These are phyloP conservation scores for Phataginus tetradactyla DNA, from an alignment of 2,797 vertebrate species.

Conservation along the genomic window DNA sequence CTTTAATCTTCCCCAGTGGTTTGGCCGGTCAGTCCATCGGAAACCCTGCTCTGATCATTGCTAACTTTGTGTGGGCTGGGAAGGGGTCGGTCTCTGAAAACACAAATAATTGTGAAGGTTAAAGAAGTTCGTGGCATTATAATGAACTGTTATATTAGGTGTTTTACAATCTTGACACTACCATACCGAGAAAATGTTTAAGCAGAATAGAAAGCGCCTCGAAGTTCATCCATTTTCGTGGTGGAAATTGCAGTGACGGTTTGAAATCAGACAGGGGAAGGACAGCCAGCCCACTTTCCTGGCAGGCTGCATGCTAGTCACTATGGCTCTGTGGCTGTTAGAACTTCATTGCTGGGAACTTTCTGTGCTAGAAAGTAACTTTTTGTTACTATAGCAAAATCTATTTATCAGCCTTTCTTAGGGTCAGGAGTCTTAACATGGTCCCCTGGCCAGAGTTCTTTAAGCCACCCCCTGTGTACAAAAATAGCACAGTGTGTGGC, in stretches of 20 bases:
- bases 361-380: background rate
- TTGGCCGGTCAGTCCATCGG: background rate
- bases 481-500: background rate
- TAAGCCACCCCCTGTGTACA: background rate
- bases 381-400: background rate
- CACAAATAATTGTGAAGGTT: slow-evolving; percentile 73
- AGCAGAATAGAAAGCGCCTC: slow-evolving; percentile 79
- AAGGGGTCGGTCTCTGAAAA: slow-evolving; percentile 57
- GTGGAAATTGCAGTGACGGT: slow-evolving; percentile 79
- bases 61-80: slow-evolving; percentile 9
- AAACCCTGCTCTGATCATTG: slow-evolving; percentile 17
- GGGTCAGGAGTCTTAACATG: background rate
- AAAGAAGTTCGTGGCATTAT: slow-evolving; percentile 67
- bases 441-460: background rate
- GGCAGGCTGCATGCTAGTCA: background rate
- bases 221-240: slow-evolving; percentile 82
- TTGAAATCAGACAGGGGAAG: slow-evolving; percentile 79
- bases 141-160: slow-evolving; percentile 83
- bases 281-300: background rate
- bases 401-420: background rate
- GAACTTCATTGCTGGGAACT: background rate
- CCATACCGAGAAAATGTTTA: slow-evolving; percentile 78
- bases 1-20: background rate
- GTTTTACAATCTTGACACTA: slow-evolving; percentile 80
- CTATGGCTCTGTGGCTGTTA: background rate